Percentiles rank a stretch among this genome's conserved stretches.
phyloP scores from a whole-genome alignment of 2,888 invertebrate genomes.

The Crioceris asparagi region DNA sequence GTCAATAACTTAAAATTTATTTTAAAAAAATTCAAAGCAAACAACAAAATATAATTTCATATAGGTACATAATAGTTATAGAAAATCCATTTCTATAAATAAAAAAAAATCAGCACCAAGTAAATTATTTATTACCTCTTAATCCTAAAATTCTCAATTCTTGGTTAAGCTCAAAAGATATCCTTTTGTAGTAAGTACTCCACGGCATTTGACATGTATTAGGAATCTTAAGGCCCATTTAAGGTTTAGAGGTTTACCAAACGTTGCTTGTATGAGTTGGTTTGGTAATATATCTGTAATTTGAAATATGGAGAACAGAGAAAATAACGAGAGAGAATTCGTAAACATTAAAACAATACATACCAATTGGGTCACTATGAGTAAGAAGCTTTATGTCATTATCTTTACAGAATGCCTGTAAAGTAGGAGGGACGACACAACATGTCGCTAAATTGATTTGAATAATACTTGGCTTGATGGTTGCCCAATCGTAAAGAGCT shows the following conservation, averaged over 20 bases:
- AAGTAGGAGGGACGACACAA: slow-evolving; percentile 85
- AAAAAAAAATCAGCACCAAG: background rate
- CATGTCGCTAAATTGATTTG: slow-evolving; percentile 90
- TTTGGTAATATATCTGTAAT: slow-evolving; percentile 48
- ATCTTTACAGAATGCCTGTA: slow-evolving; percentile 81
- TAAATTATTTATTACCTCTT: background rate
- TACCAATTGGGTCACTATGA: slow-evolving; percentile 87
- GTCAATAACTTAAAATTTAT: no score
- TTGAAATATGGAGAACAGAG: no score
- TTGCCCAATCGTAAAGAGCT: slow-evolving; percentile 63
- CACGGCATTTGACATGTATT: slow-evolving; percentile 82
- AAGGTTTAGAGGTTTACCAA: slow-evolving; percentile 40
- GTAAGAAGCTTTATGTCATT: slow-evolving; percentile 89
- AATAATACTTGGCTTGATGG: slow-evolving; percentile 74
- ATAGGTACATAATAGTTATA: background rate
- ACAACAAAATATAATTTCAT: no score
- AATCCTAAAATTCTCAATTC: slow-evolving; percentile 8
- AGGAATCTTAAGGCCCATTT: slow-evolving; percentile 81
- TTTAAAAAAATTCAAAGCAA: no score
- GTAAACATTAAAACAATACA: no score
- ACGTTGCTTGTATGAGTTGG: slow-evolving; percentile 48
- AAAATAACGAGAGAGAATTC: no score
- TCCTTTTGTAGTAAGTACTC: slow-evolving; percentile 84
- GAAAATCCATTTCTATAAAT: background rate
- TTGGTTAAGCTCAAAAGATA: slow-evolving; percentile 52